Base-by-base conservation (phyloP, 2,888 invertebrate genomes). In the Tricholauxania praeusta region DNA sequence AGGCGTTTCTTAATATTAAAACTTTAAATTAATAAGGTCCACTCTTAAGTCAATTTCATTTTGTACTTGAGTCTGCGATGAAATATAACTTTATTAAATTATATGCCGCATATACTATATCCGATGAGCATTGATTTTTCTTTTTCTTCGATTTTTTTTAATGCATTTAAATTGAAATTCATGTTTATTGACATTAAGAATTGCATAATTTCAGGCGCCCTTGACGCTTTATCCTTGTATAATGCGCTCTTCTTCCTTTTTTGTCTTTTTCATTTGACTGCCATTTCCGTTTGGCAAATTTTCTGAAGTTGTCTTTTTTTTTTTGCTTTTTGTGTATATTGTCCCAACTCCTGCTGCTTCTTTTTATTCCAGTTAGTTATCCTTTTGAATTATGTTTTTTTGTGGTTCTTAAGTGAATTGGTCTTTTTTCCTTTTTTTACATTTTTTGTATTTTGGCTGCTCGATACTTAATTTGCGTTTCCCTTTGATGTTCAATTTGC, bases 61-160 rank as follows among this genome's bases (percentile, higher is more conserved):
- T 28, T 28, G 28, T 28, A 28, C 4, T 28, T 28, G 28, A 28
- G 28, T 28, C 28, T 28, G 28, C 28, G 39, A 10, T 19, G 49
- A 1, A 12, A 28, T 60, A 81, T 82, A 79, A 80, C 79, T 82
- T 83, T 83, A 83, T 83, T 83, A 82, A 83, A 83, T 83, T 83
- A 83, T 82, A 82, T 81, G 83, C 83, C 83, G 83, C 81, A 83
- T 83, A 82, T 81, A 83, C 28, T 82, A 82, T 78, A 67, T 64
- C 78, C 79, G 77, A 75, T 78, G 75, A 79, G 79, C 81, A 83
- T 83, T 82, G 83, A 82, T 82, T 82, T 82, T 78, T 77, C 76
- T 80, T 52, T 64, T n/a, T 65, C 67, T 69, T 32, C 51, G 12
- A 28, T 65, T 74, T 39, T 22, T 17, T 28, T 55, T 55, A 49